These are phyloP conservation scores for Trichacis sp. DNA, from an alignment of 2,888 invertebrate species.

Conservation along the genomic window DNA sequence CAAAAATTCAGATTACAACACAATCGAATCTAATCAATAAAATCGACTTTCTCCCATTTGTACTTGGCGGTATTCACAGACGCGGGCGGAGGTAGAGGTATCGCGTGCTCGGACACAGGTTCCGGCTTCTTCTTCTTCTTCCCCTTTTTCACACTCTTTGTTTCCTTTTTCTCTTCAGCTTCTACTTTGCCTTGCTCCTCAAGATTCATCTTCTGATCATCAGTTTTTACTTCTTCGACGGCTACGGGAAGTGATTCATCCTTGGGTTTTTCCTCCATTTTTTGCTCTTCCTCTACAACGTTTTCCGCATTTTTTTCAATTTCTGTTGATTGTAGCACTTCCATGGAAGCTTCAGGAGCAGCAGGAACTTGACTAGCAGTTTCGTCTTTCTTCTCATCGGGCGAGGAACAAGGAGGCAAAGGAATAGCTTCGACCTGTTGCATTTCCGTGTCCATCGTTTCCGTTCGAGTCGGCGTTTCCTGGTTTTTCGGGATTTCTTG, in stretches of 20 bases:
- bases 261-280: background rate
- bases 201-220: constrained; percentile 9
- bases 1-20: too few species aligned
- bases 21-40: too few species aligned
- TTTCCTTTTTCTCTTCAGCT: constrained; percentile 51
- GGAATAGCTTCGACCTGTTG: constrained; percentile 42
- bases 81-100: constrained; percentile 62
- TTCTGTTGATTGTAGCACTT: constrained; percentile 11
- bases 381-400: constrained; percentile 8
- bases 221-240: constrained; percentile 1
- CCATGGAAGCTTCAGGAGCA: constrained; percentile 1
- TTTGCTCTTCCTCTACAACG: background rate
- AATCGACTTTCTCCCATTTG: too few species aligned
- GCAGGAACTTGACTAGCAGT: constrained; percentile 6
- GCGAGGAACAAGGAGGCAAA: constrained; percentile 33
- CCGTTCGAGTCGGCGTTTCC: constrained; percentile 3
- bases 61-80: constrained; percentile 32
- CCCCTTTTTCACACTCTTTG: constrained; percentile 53
- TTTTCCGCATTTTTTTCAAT: background rate
- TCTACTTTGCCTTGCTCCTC: constrained; percentile 18
- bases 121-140: constrained; percentile 57
- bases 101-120: constrained; percentile 58
- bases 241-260: background rate
- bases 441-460: constrained; percentile 1
- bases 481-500: constrained; percentile 15